phyloP scores from a whole-genome alignment of 2,113 vertebrate genomes.

The Thamnaconus septentrionalis region DNA sequence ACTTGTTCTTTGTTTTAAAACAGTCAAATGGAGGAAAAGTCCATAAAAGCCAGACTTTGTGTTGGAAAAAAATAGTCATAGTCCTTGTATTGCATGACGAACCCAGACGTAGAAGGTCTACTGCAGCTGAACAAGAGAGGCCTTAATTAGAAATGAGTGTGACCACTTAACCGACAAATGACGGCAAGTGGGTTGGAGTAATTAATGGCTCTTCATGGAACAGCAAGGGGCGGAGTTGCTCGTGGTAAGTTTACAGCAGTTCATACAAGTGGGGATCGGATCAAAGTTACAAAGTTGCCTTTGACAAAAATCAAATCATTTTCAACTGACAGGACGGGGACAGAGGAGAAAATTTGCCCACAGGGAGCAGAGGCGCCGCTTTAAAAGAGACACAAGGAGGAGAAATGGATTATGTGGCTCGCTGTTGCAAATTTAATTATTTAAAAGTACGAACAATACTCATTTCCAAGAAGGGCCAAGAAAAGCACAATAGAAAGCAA shows the following conservation, averaged over 20 bases:
- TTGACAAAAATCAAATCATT: conserved; percentile 10
- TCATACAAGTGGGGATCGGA: conserved; percentile 9
- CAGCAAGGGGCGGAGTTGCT: conserved; percentile 3
- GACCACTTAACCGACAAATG: conserved; percentile 26
- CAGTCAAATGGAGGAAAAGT: not conserved
- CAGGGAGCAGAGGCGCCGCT: conserved; percentile 34
- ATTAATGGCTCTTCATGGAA: conserved; percentile 37
- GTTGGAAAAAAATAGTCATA: not conserved
- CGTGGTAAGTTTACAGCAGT: conserved; percentile 20
- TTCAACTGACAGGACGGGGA: conserved; percentile 23
- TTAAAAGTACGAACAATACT: conserved; percentile 47
- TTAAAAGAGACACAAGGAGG: conserved; percentile 30
- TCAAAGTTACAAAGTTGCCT: conserved; percentile 28
- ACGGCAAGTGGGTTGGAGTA: conserved; percentile 33
- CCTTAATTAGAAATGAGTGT: conserved; percentile 32
- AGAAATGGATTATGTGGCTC: conserved; percentile 47
- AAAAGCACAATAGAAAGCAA: conserved; percentile 15
- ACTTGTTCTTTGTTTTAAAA: no score
- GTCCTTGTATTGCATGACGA: not conserved
- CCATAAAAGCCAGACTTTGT: not conserved
- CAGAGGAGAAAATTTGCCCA: conserved; percentile 35
- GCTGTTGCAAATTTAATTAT: conserved; percentile 65
- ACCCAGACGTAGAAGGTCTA: not conserved
- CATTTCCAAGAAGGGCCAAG: conserved; percentile 48
- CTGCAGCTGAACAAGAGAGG: conserved; percentile 8